Conservation (phyloP, 2,797 vertebrate genomes). For the Rhinatrema bivittatum region DNA sequence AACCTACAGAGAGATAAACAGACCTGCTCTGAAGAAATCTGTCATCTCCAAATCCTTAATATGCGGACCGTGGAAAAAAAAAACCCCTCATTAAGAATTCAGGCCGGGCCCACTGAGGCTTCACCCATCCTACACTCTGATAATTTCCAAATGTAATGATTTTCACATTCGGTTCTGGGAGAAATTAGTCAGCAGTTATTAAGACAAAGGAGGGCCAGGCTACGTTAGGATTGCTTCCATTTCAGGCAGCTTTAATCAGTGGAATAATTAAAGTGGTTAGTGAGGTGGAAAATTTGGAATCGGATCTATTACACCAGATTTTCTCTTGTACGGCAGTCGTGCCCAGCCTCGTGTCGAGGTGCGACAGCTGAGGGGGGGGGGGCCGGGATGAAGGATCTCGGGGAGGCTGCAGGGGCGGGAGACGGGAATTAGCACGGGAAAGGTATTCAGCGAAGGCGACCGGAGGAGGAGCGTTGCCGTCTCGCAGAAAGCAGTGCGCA, state of each 20-base stretch:
- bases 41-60: constrained; percentile 13
- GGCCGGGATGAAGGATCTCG: too few species aligned
- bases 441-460: too few species aligned
- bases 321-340: constrained; percentile 17
- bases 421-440: too few species aligned
- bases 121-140: constrained; percentile 18
- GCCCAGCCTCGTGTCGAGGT: constrained; percentile 1
- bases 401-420: too few species aligned
- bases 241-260: constrained; percentile 40
- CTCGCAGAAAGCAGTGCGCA: too few species aligned
- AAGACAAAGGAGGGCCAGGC: constrained; percentile 39
- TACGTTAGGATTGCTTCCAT: constrained; percentile 33
- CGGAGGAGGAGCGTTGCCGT: too few species aligned
- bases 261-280: constrained; percentile 52
- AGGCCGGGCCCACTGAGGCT: constrained; percentile 18
- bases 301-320: constrained; percentile 42
- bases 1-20: constrained; percentile 6
- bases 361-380: too few species aligned
- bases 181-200: constrained; percentile 44
- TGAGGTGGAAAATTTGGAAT: constrained; percentile 39
- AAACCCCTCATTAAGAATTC: constrained; percentile 15
- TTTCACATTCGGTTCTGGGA: constrained; percentile 46
- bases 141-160: constrained; percentile 44
- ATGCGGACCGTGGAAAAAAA: not conserved
- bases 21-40: constrained; percentile 4